Evolutionary conservation across 2,113 vertebrate species (phyloP).

Genomic region (Pygoscelis adeliae): DNA sequence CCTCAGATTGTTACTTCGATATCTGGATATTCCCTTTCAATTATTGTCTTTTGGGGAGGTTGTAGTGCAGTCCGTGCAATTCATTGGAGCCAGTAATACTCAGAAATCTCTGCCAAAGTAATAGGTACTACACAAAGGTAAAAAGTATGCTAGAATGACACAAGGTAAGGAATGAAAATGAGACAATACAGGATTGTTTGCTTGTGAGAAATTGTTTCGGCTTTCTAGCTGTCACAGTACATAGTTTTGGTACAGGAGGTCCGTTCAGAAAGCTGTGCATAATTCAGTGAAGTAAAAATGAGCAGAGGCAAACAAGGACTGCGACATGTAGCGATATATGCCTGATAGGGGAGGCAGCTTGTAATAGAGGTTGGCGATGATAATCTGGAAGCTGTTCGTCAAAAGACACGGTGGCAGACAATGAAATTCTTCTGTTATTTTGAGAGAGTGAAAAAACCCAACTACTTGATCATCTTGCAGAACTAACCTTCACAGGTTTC

Average conservation of each 20-base stretch:
- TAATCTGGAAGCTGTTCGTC: conserved; percentile 20
- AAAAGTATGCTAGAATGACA: neutral
- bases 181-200: neutral
- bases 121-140: neutral
- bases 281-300: neutral
- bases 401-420: neutral
- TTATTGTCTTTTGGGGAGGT: neutral
- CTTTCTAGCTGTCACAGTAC: neutral
- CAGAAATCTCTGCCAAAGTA: neutral
- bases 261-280: neutral
- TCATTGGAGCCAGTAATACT: neutral
- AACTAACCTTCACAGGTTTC: neutral
- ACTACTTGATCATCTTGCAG: neutral
- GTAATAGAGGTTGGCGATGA: neutral
- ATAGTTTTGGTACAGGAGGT: neutral
- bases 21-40: neutral
- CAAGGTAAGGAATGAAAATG: neutral
- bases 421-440: neutral
- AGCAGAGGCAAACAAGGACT: neutral
- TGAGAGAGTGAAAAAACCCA: neutral
- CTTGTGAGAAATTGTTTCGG: neutral
- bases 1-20: neutral
- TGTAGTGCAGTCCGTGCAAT: neutral
- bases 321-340: neutral
- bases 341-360: neutral